Base-by-base conservation (phyloP, 2,113 vertebrate genomes). In the Paralichthys olivaceus region DNA sequence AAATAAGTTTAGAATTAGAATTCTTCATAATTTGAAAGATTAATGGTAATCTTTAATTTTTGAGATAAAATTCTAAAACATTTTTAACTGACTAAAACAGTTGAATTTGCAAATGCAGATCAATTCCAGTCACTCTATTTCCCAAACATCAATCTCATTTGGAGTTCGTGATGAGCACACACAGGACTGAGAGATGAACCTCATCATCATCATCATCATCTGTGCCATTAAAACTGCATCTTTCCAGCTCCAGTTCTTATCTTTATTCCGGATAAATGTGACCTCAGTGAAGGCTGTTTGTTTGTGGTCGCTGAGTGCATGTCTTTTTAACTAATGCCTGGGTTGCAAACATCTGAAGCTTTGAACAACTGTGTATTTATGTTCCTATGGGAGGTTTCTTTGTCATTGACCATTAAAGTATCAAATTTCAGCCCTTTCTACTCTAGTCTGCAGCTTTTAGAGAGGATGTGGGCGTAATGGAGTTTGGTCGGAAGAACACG, bases 401-500 rank as follows among this genome's bases (percentile, higher is more conserved):
- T 22, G 23, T 15, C 5, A 49, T 55, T 20, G 37, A 37, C 76
- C 72, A 80, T 75, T 65, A 75, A 65, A 72, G 66, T 62, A 67
- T 70, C 32, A 56, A 28, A 49, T 70, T 54, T 22, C 55, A 64
- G 8, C 37, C 29, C 2, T 25, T 13, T 58, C 45, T 13, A 61
- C 37, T 12, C 37, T 11, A 40, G 37, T 12, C 62, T 47, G 57
- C 4, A 40, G 60, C 72, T 34, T 80, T 84, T 59, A 65, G 47
- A 72, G 51, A 70, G 47, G 22, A 72, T 64, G 71, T 77, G 83
- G 75, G 75, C 40, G 20, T 83, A 79, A 88, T 84, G 72, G 81
- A 77, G 68, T 69, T 58, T 20, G 26, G 17, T 45, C 17, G 75
- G 54, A 37, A 29, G 59, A 54, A 34, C 62, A 26, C 15, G 9